phyloP scores from a whole-genome alignment of 2,113 vertebrate species.

The Strigops habroptila region DNA sequence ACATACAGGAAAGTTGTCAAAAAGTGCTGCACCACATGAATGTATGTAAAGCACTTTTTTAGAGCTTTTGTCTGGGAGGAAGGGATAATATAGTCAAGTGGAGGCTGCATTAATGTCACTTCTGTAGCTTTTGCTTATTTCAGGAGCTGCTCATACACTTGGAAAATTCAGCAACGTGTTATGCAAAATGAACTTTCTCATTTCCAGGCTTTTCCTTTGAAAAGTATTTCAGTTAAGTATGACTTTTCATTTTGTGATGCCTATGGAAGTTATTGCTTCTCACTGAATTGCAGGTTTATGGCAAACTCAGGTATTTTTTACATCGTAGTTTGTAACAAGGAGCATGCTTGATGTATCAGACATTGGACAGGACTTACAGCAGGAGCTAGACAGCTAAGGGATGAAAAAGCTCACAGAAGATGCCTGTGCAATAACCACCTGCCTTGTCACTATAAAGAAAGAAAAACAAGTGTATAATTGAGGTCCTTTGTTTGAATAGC shows the following conservation, averaged over 20 bases:
- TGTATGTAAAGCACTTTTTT: slow-evolving; percentile 20
- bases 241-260: not conserved
- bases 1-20: not conserved
- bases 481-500: not conserved
- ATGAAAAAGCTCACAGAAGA: not conserved
- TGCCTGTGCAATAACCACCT: not conserved
- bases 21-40: not conserved
- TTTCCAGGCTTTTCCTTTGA: not conserved
- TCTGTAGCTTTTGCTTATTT: not conserved
- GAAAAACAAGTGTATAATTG: not conserved
- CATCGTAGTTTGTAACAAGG: not conserved
- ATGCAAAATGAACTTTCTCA: not conserved
- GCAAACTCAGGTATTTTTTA: not conserved
- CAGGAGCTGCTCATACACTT: not conserved
- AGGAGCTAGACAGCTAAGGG: not conserved
- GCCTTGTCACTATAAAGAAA: not conserved
- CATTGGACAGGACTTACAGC: not conserved
- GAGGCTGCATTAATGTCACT: not conserved
- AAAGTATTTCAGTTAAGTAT: not conserved
- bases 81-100: not conserved
- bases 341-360: not conserved
- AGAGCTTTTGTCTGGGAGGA: slow-evolving; percentile 14
- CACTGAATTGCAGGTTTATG: not conserved
- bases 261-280: not conserved
- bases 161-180: not conserved